phyloP scores from a whole-genome alignment of 2,888 invertebrate species.

The Clepsis dumicolana region DNA sequence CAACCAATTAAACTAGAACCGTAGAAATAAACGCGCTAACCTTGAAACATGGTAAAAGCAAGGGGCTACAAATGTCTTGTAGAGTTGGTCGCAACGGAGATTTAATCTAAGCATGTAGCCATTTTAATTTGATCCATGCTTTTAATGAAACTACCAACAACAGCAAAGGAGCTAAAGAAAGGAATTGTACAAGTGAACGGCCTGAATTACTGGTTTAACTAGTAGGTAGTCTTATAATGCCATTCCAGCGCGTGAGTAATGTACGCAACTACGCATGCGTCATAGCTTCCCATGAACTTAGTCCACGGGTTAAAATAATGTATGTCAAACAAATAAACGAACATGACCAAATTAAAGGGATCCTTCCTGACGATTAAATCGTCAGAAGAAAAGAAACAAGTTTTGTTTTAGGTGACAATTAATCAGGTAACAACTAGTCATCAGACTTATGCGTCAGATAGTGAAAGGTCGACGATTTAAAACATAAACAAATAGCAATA shows the following conservation, averaged over 20 bases:
- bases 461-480: conserved; percentile 26
- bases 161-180: background rate
- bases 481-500: conserved; percentile 19
- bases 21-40: background rate
- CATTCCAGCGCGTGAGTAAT: conserved; percentile 53
- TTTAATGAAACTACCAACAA: background rate
- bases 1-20: conserved; percentile 7
- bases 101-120: conserved; percentile 18
- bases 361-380: background rate
- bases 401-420: background rate
- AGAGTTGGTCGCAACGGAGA: conserved; percentile 8
- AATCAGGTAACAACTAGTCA: conserved; percentile 26
- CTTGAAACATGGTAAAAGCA: conserved; percentile 6
- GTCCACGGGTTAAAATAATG: conserved; percentile 45
- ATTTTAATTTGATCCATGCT: conserved; percentile 2
- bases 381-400: background rate
- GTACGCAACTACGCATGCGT: conserved; percentile 49
- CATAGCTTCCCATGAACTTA: conserved; percentile 54
- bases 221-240: conserved; percentile 47
- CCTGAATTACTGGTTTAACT: conserved; percentile 13
- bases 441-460: conserved; percentile 23
- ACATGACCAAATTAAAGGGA: background rate
- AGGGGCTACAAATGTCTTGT: conserved; percentile 9
- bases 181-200: conserved; percentile 5
- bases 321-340: conserved; percentile 32